Base-by-base conservation (phyloP, 2,888 invertebrate species). In the Polyommatus iphigenia region DNA sequence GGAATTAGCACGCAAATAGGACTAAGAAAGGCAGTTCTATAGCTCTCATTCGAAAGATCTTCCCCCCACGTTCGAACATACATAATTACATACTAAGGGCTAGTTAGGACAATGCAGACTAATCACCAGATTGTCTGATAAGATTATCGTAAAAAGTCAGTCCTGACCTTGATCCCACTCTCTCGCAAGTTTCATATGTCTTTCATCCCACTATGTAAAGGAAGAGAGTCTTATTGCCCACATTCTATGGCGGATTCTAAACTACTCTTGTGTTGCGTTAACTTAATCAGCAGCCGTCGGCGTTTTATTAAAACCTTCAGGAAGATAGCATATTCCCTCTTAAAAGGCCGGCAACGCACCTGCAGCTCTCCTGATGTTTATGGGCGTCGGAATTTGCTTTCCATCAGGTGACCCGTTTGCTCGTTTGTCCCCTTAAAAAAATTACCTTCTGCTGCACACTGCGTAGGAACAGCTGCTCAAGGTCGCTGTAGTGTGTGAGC, bases 391-490 rank as follows among this genome's bases (percentile, higher is more conserved):
- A n/a, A n/a, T n/a, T n/a, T n/a, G n/a, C n/a, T n/a, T n/a, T n/a
- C n/a, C n/a, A n/a, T n/a, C n/a, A n/a, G n/a, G n/a, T n/a, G n/a
- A n/a, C n/a, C n/a, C n/a, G n/a, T n/a, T n/a, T n/a, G n/a, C n/a
- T n/a, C n/a, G n/a, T n/a, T n/a, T n/a, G n/a, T n/a, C n/a, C n/a
- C n/a, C n/a, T n/a, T n/a, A n/a, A n/a, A n/a, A n/a, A n/a, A n/a
- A n/a, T n/a, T n/a, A 96, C 96, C 93, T 95, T 95, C 80, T 96
- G 94, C 81, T 95, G 95, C 76, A 96, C 95, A 85, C 97, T 97
- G 86, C 96, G 95, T 54, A 98, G 92, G 80, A 98, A 94, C 78
- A 98, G 94, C 87, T 96, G 96, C 86, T 97, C 95, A 18, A 98
- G 95, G 83, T 96, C 95, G 82, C 97, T 95, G 87, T 98, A 98